Conservation (phyloP, 1,140 invertebrate species). For the Macrobrachium nipponense region DNA sequence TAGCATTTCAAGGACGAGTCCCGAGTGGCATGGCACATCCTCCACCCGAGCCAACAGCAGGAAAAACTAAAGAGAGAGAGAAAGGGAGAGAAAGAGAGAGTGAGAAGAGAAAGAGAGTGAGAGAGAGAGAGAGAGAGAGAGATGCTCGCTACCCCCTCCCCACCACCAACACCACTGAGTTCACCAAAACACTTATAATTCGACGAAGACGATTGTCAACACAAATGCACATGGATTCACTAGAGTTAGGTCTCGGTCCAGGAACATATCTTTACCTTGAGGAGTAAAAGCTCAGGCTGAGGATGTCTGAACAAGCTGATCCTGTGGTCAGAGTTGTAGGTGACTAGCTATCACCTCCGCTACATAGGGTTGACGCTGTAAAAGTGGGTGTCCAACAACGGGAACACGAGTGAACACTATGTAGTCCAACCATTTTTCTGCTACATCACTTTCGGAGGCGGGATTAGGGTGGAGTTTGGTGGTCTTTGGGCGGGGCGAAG, state of each 20-base stretch:
- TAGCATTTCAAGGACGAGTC: not conserved
- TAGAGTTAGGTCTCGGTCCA: constrained; percentile 37
- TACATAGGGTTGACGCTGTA: constrained; percentile 64
- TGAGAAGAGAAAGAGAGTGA: too few relatives aligned
- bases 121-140: too few relatives aligned
- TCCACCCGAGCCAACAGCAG: constrained; percentile 35
- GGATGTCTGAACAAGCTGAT: constrained; percentile 61
- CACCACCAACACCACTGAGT: constrained; percentile 38
- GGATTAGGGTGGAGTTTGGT: constrained; percentile 42
- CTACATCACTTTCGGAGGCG: constrained; percentile 63
- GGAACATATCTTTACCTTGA: constrained; percentile 50
- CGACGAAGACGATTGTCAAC: constrained; percentile 52
- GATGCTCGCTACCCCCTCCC: too few relatives aligned
- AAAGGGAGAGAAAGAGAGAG: too few relatives aligned
- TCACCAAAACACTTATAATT: constrained; percentile 62
- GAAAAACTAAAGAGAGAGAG: constrained; percentile 36
- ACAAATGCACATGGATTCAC: constrained; percentile 55
- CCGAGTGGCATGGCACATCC: not conserved
- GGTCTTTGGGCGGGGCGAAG: constrained; percentile 37
- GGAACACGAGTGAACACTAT: constrained; percentile 65
- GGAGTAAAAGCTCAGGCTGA: constrained; percentile 54
- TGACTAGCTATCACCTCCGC: constrained; percentile 64
- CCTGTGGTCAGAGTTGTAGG: constrained; percentile 59
- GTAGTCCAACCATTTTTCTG: constrained; percentile 64
- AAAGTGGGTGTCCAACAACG: constrained; percentile 65